Evolutionary conservation across 2,113 vertebrate species (phyloP).

Genomic region (Jacana jacana): DNA sequence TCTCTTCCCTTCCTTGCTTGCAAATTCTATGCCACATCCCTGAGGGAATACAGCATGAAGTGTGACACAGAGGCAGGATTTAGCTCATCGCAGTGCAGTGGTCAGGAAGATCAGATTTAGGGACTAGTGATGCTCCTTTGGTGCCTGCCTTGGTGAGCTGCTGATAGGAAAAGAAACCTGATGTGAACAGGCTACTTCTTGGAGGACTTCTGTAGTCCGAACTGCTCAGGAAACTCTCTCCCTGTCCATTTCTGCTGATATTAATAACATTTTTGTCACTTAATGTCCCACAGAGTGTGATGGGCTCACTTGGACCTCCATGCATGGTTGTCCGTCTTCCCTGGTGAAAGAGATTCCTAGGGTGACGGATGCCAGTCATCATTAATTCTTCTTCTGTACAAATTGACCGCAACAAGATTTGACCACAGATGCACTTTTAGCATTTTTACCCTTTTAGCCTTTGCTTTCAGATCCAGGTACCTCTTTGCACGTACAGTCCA

Average conservation of each 20-base stretch:
- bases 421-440: neutral
- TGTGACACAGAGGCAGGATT: neutral
- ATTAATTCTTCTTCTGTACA: neutral
- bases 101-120: neutral
- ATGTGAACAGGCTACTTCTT: neutral
- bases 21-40: neutral
- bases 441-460: neutral
- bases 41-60: neutral
- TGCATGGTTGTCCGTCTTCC: neutral
- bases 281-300: neutral
- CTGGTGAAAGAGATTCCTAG: neutral
- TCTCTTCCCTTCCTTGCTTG: neutral
- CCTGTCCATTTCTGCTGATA: neutral
- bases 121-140: neutral
- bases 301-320: neutral
- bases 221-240: neutral
- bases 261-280: neutral
- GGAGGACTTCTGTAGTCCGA: neutral
- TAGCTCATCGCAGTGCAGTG: neutral
- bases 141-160: neutral
- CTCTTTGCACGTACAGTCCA: neutral
- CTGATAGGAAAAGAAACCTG: neutral
- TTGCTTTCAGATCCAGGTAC: neutral
- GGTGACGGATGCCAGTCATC: neutral
- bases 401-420: neutral